These are phyloP conservation scores for Zelleria hepariella DNA, from an alignment of 2,888 invertebrate species.

Conservation along the genomic window DNA sequence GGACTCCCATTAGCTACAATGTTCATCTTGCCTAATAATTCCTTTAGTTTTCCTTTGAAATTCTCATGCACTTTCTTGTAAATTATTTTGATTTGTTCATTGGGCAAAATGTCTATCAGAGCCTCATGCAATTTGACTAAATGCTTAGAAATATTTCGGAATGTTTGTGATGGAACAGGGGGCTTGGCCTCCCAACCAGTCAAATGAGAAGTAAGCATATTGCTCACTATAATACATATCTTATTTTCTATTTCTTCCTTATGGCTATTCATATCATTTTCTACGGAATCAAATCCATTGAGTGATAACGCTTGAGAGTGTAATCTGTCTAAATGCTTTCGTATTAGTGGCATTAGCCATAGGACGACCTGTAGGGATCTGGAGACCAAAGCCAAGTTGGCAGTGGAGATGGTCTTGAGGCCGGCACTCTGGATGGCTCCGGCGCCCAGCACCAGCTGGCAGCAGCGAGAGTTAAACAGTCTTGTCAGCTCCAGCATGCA, in stretches of 20 bases:
- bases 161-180: constrained; percentile 93
- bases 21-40: constrained; percentile 87
- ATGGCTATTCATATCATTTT: constrained; percentile 88
- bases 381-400: constrained; percentile 90
- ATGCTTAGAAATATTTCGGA: constrained; percentile 89
- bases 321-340: constrained; percentile 76
- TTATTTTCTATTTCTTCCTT: constrained; percentile 94
- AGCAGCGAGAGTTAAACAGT: constrained; percentile 89
- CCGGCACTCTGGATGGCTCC: constrained; percentile 97
- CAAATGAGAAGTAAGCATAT: constrained; percentile 85
- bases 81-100: constrained; percentile 81
- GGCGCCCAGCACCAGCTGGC: constrained; percentile 95
- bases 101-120: constrained; percentile 86
- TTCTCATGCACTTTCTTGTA: constrained; percentile 85
- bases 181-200: constrained; percentile 94
- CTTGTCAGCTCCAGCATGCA: constrained; percentile 91
- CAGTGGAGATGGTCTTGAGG: constrained; percentile 93
- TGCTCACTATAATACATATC: constrained; percentile 90
- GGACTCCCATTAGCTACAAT: constrained; percentile 97
- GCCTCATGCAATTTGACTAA: constrained; percentile 93
- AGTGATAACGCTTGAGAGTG: constrained; percentile 62
- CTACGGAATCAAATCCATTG: constrained; percentile 78
- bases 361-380: constrained; percentile 86
- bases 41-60: constrained; percentile 89
- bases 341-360: constrained; percentile 83